Evolutionary conservation across 2,888 invertebrate species (phyloP), one percentile per base, ranked within the genome.

Genomic region (Sinhomidia bicolor): DNA sequence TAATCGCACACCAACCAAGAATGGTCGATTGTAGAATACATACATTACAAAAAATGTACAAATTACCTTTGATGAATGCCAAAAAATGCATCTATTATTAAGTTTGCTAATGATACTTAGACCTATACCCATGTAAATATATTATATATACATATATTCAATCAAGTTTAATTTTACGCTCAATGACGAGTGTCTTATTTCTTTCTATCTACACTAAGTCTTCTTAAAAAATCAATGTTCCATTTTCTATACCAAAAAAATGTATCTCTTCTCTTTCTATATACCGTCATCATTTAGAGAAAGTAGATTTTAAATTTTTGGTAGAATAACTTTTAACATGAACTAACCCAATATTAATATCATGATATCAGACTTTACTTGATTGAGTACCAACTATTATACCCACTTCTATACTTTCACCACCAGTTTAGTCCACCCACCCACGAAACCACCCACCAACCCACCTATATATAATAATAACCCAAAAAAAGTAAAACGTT

Each of bases 401-500:
- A 32, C 68, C 41, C 10, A 71, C 68, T 60, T 10, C 60, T 41
- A 17, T 71, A 71, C 68, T 65, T 65, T 41, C 68, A 71, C 68
- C 20, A 17, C 68, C 17, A 54, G 10, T 47, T 41, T 47, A 14
- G 10, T 47, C 54, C 14, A 23, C 60, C 26, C 23, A 23, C 60
- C 60, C 26, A 60, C 60, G 10, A 60, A n/a, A 23, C 23, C 17
- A n/a, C 54, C 54, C 65, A 32, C 26, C 32, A 3, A 29, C 12
- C 41, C 68, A 20, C 20, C 20, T 17, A 51, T 44, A 6, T 6
- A 44, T 29, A 32, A 65, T 17, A 36, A 36, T n/a, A 68, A 17
- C 12, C 2, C 23, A 36, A 3, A 36, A 36, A 68, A 6, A 20
- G 68, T 71, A 32, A 65, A 65, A 65, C n/a, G 29, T 71, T 71